phyloP scores from a whole-genome alignment of 2,888 invertebrate genomes.

The Alloscopus bannaensis region DNA sequence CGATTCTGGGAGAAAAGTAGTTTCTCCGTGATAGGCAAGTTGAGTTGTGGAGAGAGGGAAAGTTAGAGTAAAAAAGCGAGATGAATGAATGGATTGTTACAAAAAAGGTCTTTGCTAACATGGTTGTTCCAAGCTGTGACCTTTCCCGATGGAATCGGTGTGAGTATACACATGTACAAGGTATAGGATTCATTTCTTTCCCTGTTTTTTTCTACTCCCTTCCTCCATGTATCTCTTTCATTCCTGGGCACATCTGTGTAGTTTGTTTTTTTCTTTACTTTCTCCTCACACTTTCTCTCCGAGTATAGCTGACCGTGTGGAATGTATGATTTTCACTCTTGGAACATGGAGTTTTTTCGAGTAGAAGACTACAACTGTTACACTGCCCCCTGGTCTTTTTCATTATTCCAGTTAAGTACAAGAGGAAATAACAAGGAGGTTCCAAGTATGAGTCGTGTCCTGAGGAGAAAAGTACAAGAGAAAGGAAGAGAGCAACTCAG shows the following conservation, averaged over 20 bases:
- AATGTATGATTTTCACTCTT: neutral
- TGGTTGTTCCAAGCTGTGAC: slow-evolving; percentile 41
- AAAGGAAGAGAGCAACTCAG: slow-evolving; percentile 10
- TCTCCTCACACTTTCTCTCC: neutral
- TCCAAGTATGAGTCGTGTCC: neutral
- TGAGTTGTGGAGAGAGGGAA: slow-evolving; percentile 12
- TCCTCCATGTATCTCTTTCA: slow-evolving; percentile 17
- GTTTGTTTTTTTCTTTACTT: neutral
- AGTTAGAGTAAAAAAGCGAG: slow-evolving; percentile 21
- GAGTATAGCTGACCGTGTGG: neutral
- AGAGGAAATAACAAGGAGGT: slow-evolving; percentile 23
- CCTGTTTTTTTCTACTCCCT: no score
- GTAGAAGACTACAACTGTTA: neutral
- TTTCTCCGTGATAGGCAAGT: slow-evolving; percentile 16
- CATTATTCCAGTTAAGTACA: slow-evolving; percentile 33
- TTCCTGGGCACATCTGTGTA: slow-evolving; percentile 7
- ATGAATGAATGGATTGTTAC: slow-evolving; percentile 25
- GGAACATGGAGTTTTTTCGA: no score
- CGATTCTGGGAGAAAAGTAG: neutral
- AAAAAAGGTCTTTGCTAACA: slow-evolving; percentile 31
- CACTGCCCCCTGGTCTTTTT: slow-evolving; percentile 30
- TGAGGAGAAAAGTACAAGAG: neutral
- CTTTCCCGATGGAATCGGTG: slow-evolving; percentile 16
- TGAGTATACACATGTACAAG: neutral
- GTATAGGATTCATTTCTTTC: slow-evolving; percentile 24